phyloP scores from a whole-genome alignment of 2,113 vertebrate species.

The Menura novaehollandiae region DNA sequence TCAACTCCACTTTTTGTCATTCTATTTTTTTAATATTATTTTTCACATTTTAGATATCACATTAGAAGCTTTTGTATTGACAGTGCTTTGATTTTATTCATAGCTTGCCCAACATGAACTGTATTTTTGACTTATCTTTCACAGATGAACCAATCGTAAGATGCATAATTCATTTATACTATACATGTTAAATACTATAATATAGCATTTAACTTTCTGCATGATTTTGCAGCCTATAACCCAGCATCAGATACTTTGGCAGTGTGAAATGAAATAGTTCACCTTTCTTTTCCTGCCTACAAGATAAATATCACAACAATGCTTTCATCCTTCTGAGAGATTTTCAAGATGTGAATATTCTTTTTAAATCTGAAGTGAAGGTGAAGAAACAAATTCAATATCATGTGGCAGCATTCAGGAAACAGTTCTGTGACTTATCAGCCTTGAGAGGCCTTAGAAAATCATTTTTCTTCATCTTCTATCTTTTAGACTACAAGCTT shows the following conservation, averaged over 20 bases:
- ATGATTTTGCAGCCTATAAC: background rate
- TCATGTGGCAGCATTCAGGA: background rate
- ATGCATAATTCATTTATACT: background rate
- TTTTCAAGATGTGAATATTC: background rate
- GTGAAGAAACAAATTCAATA: background rate
- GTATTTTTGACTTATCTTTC: background rate
- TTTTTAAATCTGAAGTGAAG: background rate
- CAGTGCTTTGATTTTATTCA: background rate
- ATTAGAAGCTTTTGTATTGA: background rate
- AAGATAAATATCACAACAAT: background rate
- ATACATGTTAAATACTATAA: background rate
- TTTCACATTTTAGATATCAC: background rate
- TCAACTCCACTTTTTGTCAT: background rate
- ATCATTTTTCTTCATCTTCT: background rate
- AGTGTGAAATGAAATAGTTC: background rate
- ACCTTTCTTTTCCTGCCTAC: background rate
- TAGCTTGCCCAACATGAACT: background rate
- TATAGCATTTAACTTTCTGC: background rate
- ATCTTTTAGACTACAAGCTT: background rate
- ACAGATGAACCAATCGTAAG: background rate
- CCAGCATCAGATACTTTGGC: background rate
- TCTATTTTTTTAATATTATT: background rate
- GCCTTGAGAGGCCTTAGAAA: background rate
- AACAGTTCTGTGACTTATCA: background rate
- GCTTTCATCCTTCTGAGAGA: background rate